phyloP scores from a whole-genome alignment of 1,140 invertebrate genomes.

The silkworm (Bombyx mori) region ASM3026992v2 NC_085113.1:327001-327500 shows the following conservation, averaged over 20 bases:
- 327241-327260: slow-evolving; percentile 43
- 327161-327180: slow-evolving; percentile 53
- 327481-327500: no score
- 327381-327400: no score
- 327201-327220: slow-evolving; percentile 38
- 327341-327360: no score
- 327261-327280: slow-evolving; percentile 14
- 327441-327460: no score
- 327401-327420: no score
- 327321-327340: no score
- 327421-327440: no score
- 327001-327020: slow-evolving; percentile 20
- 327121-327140: slow-evolving; percentile 31
- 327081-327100: slow-evolving; percentile 26
- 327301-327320: no score
- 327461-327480: no score
- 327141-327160: slow-evolving; percentile 45
- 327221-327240: slow-evolving; percentile 27
- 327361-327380: no score
- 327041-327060: slow-evolving; percentile 55
- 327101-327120: slow-evolving; percentile 29
- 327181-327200: slow-evolving; percentile 56
- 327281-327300: no score
- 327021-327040: slow-evolving; percentile 49
- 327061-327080: slow-evolving; percentile 37